phyloP scores from a whole-genome alignment of 2,888 invertebrate species.

The Pecten maximus region DNA sequence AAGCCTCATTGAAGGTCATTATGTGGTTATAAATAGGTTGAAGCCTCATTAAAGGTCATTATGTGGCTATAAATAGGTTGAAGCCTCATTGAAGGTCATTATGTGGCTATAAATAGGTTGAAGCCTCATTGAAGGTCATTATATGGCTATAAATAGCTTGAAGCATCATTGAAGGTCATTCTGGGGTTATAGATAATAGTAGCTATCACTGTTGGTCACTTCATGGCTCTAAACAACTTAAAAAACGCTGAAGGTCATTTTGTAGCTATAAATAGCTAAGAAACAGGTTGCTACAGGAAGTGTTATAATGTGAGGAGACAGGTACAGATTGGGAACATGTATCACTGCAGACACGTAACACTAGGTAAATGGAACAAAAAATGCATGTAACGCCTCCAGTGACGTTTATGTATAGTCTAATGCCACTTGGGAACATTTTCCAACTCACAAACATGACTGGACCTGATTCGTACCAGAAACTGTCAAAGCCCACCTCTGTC shows the following conservation, averaged over 20 bases:
- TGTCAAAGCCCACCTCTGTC: background rate
- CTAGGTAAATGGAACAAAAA: background rate
- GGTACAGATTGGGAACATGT: background rate
- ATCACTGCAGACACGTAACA: background rate
- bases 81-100: background rate
- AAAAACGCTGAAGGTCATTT: background rate
- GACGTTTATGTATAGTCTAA: conserved; percentile 2
- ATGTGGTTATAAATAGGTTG: background rate
- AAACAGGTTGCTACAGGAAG: background rate
- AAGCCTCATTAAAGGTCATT: background rate
- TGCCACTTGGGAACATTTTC: background rate
- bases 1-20: background rate
- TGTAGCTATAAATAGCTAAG: background rate
- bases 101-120: background rate
- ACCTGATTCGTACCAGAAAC: background rate
- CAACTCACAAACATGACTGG: background rate
- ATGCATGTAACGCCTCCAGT: background rate
- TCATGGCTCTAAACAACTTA: background rate
- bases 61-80: background rate
- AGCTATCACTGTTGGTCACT: background rate
- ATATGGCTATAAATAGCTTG: background rate
- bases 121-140: background rate
- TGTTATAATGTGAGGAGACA: background rate
- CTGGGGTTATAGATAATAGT: background rate
- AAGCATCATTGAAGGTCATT: background rate